Evolutionary conservation across 2,888 invertebrate species (phyloP).

Genomic region (Lycophotia porphyrea): DNA sequence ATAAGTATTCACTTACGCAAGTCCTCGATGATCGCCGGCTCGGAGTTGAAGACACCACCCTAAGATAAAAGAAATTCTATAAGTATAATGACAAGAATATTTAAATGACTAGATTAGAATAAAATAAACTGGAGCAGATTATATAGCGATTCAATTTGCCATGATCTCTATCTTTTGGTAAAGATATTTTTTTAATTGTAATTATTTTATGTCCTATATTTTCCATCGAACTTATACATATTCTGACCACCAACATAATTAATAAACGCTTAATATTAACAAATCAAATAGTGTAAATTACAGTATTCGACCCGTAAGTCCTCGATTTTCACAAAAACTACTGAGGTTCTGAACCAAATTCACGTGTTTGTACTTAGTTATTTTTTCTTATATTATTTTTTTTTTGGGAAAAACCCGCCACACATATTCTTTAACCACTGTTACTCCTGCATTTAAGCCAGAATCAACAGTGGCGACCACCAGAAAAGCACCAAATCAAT

Average conservation of each 20-base stretch:
- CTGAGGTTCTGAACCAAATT: neutral
- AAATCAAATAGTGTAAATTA: neutral
- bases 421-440: too few relatives aligned
- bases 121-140: neutral
- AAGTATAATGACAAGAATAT: neutral
- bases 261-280: neutral
- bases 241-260: neutral
- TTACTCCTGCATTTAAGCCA: too few relatives aligned
- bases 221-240: neutral
- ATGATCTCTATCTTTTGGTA: neutral
- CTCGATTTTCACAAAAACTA: neutral
- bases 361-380: neutral
- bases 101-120: neutral
- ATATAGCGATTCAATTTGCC: neutral
- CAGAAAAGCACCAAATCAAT: too few relatives aligned
- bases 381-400: too few relatives aligned
- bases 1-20: slow-evolving; percentile 49
- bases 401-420: neutral
- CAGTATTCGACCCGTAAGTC: neutral
- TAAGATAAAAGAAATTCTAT: slow-evolving; percentile 26
- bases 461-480: too few relatives aligned
- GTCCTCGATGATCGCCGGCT: slow-evolving; percentile 60
- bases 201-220: neutral
- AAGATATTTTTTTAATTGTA: neutral
- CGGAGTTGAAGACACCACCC: slow-evolving; percentile 42